phyloP scores from a whole-genome alignment of 1,140 invertebrate species.

The Drosophila fuyamai region DNA sequence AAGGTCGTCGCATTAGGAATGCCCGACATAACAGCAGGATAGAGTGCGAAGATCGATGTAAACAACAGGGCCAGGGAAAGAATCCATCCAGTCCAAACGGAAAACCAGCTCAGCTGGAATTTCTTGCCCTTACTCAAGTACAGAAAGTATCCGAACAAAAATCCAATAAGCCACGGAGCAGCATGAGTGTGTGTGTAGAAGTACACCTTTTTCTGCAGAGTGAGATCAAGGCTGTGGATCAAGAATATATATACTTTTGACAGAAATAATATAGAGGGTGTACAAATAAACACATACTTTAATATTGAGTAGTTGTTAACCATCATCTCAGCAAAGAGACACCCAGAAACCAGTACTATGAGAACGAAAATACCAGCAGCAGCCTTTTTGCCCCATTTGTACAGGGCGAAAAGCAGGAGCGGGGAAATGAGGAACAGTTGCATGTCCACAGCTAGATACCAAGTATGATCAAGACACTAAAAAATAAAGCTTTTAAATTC shows the following conservation, averaged over 20 bases:
- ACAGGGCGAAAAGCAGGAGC: constrained; percentile 89
- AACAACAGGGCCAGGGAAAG: constrained; percentile 63
- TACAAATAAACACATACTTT: constrained; percentile 9
- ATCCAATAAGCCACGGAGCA: constrained; percentile 64
- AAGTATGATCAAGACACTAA: constrained; percentile 94
- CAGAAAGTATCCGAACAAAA: constrained; percentile 62
- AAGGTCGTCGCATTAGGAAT: constrained; percentile 55
- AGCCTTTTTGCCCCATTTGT: constrained; percentile 85
- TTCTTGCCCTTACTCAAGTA: constrained; percentile 34
- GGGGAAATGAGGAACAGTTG: constrained; percentile 92
- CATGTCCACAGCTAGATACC: constrained; percentile 94
- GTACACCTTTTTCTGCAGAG: constrained; percentile 29
- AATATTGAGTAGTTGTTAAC: constrained; percentile 32
- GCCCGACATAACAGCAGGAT: constrained; percentile 62
- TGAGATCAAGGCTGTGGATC: constrained; percentile 7
- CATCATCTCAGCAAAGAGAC: constrained; percentile 51
- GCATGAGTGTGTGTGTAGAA: constrained; percentile 53
- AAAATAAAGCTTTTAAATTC: constrained; percentile 25
- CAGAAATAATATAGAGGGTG: no score
- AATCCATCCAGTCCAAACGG: constrained; percentile 51
- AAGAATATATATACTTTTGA: no score
- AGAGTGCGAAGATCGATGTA: constrained; percentile 68
- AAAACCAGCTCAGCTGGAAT: constrained; percentile 30
- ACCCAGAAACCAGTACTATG: constrained; percentile 36
- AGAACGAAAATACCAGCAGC: constrained; percentile 41